Percentiles rank a stretch among this genome's conserved stretches.
These are phyloP conservation scores for Andrena bicolor DNA, from an alignment of 2,888 invertebrate genomes.

Conservation along the genomic window DNA sequence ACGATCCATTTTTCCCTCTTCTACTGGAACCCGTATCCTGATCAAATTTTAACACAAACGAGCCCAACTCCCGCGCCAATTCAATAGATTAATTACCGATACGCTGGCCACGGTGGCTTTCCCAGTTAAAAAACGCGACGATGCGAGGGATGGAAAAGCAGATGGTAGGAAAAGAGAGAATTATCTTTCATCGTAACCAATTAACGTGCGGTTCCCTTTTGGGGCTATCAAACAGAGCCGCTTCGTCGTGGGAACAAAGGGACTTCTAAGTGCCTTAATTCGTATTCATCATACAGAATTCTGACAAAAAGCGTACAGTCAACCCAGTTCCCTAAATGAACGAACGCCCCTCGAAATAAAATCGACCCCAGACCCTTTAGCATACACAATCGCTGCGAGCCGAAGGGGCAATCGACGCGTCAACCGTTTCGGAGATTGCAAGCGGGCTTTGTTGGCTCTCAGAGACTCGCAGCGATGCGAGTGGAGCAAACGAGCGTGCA, in stretches of 20 bases:
- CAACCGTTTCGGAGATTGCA: constrained; percentile 35
- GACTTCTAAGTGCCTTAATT: not conserved
- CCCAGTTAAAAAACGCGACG: not conserved
- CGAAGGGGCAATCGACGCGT: constrained; percentile 1
- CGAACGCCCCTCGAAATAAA: not conserved
- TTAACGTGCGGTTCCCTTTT: constrained; percentile 31
- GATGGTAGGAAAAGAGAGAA: not conserved
- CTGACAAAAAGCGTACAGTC: not conserved
- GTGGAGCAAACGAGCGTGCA: constrained; percentile 39
- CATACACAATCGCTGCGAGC: not conserved
- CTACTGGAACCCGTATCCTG: not conserved
- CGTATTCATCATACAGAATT: not conserved
- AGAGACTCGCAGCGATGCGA: constrained; percentile 27
- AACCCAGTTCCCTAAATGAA: not conserved
- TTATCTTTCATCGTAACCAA: constrained; percentile 25
- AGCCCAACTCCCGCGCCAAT: constrained; percentile 2
- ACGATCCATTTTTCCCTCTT: constrained; percentile 30
- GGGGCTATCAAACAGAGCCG: constrained; percentile 16
- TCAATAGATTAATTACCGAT: constrained; percentile 41
- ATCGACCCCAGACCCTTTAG: not conserved
- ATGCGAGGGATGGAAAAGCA: not conserved
- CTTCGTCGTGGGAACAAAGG: constrained; percentile 19
- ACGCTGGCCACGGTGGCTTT: not conserved
- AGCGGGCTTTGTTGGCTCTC: constrained; percentile 30
- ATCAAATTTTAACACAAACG: constrained; percentile 37